Evolutionary conservation across 1,140 invertebrate genomes (phyloP), one percentile per base, ranked within the genome.

Genomic region (Drosophila lacteicornis): DNA sequence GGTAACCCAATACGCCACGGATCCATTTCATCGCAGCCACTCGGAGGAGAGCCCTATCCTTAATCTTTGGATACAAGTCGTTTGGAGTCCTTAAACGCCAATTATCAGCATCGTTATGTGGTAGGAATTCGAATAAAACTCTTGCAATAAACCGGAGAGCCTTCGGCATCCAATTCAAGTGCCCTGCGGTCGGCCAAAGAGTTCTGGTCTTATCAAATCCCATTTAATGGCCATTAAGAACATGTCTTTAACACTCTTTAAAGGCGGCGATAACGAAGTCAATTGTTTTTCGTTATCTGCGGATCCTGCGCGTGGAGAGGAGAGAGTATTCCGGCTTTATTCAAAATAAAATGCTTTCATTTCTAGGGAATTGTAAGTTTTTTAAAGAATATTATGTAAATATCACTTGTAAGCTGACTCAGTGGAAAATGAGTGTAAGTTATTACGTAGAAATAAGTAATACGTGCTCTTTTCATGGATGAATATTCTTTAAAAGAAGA

Each of bases 51-150:
- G 80, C 15, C 40, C 40, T 38, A 46, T 38, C 30, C 33, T n/a
- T 33, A 56, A 65, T 57, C 40, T 49, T 30, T 25, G 46, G 55
- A 75, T 82, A 69, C 61, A 60, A 57, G 49, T 51, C 51, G 67
- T 71, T 75, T 51, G 33, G 46, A 50, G 43, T 63, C 46, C 58
- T 78, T 58, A 47, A 59, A 15, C 59, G 49, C 57, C 67, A 79
- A 86, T 86, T 86, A 86, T 86, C 82, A 86, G 82, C 61, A 71
- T 80, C 80, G 80, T 87, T 87, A 87, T 88, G 84, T 83, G 68
- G 84, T 87, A 84, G 84, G 70, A 66, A 69, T 67, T 74, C 56
- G 19, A 79, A 61, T 76, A 67, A 50, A 62, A 78, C 45, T 45
- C 45, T 63, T 38, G 69, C 70, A 79, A 88, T 70, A 68, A 70